These are phyloP conservation scores for Gymnoscopelus microlampas DNA, from an alignment of 2,797 vertebrate species.

Conservation along the genomic window DNA sequence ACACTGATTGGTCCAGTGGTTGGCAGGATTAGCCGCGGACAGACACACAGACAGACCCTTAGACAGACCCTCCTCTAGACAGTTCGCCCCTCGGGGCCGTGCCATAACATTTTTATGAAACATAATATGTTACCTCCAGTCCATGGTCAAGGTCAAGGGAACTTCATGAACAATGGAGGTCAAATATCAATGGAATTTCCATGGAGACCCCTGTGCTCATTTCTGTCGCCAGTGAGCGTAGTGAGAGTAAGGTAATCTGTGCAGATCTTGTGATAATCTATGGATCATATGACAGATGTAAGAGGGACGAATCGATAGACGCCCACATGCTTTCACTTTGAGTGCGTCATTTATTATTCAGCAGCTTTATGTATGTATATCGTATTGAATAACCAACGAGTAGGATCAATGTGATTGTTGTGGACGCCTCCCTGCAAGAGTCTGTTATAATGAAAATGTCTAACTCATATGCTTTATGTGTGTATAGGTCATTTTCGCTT, in stretches of 20 bases:
- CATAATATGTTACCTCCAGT: conserved; percentile 3
- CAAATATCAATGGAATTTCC: conserved; percentile 42
- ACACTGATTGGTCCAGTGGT: no score
- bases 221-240: conserved; percentile 33
- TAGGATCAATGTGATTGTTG: conserved; percentile 43
- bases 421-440: conserved; percentile 15
- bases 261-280: conserved; percentile 70
- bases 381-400: conserved; percentile 57
- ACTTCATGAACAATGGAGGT: conserved; percentile 50
- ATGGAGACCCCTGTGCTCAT: conserved; percentile 5
- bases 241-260: conserved; percentile 60
- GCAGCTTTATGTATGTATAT: conserved; percentile 60
- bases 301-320: conserved; percentile 68
- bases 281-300: conserved; percentile 69
- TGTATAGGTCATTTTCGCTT: conserved; percentile 20
- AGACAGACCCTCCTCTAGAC: no score
- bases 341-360: conserved; percentile 81
- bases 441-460: conserved; percentile 48
- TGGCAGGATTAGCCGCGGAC: no score
- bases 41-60: no score
- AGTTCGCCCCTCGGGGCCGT: no score
- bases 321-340: conserved; percentile 65
- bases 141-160: conserved; percentile 60
- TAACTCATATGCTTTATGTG: conserved; percentile 22
- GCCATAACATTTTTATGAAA: not conserved